Evolutionary conservation across 2,888 invertebrate species (phyloP), one percentile per base, ranked within the genome.

Genomic region (Labia minor): DNA sequence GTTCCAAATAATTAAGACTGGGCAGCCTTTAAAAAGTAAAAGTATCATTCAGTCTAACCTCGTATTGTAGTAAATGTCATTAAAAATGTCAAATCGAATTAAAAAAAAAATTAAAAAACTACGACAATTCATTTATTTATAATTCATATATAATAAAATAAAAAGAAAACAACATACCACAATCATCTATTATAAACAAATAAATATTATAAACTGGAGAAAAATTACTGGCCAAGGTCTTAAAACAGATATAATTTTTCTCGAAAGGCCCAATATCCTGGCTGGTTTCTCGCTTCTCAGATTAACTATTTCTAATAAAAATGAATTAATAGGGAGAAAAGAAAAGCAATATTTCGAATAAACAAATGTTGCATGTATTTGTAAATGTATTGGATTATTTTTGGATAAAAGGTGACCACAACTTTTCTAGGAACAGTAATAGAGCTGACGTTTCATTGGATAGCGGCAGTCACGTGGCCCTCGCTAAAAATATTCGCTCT

Each of bases 331-430:
- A 33, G 11, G 11, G 33, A 8, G 33, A n/a, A n/a, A n/a, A n/a
- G 33, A 6, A 33, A 33, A 33, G 11, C 6, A 33, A 6, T 33
- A 33, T 8, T 33, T 33, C 33, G 33, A 33, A 8, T 33, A 33
- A 11, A 33, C 33, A 33, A 33, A 8, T 33, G 6, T 8, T 8
- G 33, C 6, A 11, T 8, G 33, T 33, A 33, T 8, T 33, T 6
- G 33, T 33, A 8, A 6, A 33, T 8, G 33, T 11, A 33, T 33
- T 63, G 70, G 67, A 70, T 70, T 72, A 72, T 72, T 72, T 72
- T 72, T 65, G 72, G 72, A 72, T n/a, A n/a, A 68, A 70, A 68
- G 70, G 70, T 71, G 71, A 72, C 72, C 71, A 71, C 68, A 69
- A 70, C 70, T 70, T 68, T 72, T 72, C 72, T 69, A 68, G 69